Percentiles rank a stretch among this genome's conserved stretches.
phyloP scores from a whole-genome alignment of 1,140 invertebrate genomes.

The Lamellibrachia luymesi region DNA sequence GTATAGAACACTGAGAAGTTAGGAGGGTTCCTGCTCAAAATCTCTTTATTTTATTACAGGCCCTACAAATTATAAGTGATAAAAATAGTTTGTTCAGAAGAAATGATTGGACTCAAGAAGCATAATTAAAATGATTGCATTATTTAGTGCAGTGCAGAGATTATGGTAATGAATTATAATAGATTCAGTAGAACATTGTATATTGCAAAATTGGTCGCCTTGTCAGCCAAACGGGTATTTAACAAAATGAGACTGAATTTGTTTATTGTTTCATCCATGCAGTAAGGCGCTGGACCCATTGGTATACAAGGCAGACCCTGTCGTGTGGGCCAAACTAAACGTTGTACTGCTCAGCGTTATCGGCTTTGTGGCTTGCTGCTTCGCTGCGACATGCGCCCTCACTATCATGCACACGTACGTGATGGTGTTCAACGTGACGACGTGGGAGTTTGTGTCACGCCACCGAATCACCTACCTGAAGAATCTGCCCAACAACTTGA shows the following conservation, averaged over 20 bases:
- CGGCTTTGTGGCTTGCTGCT: slow-evolving; percentile 40
- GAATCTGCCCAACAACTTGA: slow-evolving; percentile 48
- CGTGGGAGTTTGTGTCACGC: slow-evolving; percentile 53
- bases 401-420: slow-evolving; percentile 52
- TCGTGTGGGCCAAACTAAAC: slow-evolving; percentile 51
- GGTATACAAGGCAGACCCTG: slow-evolving; percentile 31
- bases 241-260: neutral
- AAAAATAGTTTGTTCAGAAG: no score
- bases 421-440: slow-evolving; percentile 48
- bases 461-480: slow-evolving; percentile 55
- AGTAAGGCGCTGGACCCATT: slow-evolving; percentile 32
- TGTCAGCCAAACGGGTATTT: neutral
- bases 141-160: no score
- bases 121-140: no score
- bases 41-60: no score
- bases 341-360: slow-evolving; percentile 45
- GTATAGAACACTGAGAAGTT: neutral
- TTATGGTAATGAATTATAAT: no score
- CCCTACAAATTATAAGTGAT: no score
- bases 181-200: no score
- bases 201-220: no score
- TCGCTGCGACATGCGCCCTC: slow-evolving; percentile 32
- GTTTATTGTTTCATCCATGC: neutral
- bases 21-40: neutral
- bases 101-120: no score